Percentiles rank a stretch among this genome's conserved stretches.
Conservation (phyloP, 2,888 invertebrate genomes). For the Aromia moschata region DNA sequence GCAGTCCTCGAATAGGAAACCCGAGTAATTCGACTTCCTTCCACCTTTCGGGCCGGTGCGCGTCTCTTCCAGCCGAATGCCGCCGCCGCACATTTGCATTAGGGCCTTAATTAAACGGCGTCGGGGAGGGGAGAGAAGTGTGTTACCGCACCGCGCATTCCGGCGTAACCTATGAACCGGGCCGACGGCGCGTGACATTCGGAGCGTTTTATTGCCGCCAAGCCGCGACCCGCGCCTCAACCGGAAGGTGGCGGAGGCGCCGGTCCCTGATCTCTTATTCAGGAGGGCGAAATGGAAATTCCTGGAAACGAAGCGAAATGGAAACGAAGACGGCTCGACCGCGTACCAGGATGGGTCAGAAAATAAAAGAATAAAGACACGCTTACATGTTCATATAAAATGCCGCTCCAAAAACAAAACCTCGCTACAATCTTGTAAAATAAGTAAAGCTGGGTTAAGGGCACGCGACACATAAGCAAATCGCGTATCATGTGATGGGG, state of each 20-base stretch:
- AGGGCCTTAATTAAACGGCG: constrained; percentile 28
- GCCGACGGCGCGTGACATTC: not conserved
- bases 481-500: too few relatives aligned
- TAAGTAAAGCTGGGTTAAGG: too few relatives aligned
- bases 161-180: constrained; percentile 13
- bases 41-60: constrained; percentile 28
- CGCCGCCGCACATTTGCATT: constrained; percentile 27
- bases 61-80: constrained; percentile 21
- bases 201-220: constrained; percentile 6
- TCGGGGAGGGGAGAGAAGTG: constrained; percentile 3
- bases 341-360: too few relatives aligned
- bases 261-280: not conserved
- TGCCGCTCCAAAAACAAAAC: too few relatives aligned
- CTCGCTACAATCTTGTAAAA: too few relatives aligned
- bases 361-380: too few relatives aligned
- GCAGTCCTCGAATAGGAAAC: constrained; percentile 28
- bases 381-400: too few relatives aligned
- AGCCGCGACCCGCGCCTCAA: not conserved
- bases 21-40: constrained; percentile 33
- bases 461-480: too few relatives aligned
- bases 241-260: not conserved
- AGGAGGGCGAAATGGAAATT: not conserved
- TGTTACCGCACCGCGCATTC: constrained; percentile 13
- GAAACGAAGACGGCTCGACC: too few relatives aligned
- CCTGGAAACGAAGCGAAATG: too few relatives aligned